Evolutionary conservation across 2,888 invertebrate genomes (phyloP).

Genomic region (Phlogophora meticulosa): DNA sequence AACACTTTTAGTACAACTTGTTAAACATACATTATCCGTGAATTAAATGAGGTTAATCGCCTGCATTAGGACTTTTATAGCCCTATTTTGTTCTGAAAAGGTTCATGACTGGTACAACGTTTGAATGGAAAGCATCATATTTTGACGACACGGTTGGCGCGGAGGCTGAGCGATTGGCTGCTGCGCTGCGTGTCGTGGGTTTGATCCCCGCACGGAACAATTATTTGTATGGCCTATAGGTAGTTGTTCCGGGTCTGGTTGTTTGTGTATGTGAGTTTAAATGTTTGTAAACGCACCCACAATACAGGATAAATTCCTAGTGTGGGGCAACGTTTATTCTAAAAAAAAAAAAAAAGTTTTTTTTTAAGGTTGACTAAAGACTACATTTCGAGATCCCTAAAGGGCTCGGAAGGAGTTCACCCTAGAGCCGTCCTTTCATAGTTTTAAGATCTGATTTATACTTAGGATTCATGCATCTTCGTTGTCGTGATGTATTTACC

Average conservation of each 20-base stretch:
- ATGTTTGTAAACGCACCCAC: too few relatives aligned
- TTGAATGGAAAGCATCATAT: background rate
- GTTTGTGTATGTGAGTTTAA: too few relatives aligned
- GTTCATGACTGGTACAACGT: conserved; percentile 21
- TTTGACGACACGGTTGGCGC: too few relatives aligned
- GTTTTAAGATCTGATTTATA: background rate
- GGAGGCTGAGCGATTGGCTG: too few relatives aligned
- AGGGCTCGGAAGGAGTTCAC: background rate
- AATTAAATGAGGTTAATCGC: background rate
- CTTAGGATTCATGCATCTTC: background rate
- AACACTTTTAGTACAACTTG: background rate
- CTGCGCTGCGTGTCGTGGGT: too few relatives aligned
- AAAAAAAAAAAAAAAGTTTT: too few relatives aligned
- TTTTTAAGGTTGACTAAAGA: too few relatives aligned
- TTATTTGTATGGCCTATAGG: too few relatives aligned
- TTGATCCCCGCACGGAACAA: too few relatives aligned
- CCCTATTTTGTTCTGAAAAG: background rate
- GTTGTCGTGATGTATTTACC: conserved; percentile 82
- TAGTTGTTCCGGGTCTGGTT: too few relatives aligned
- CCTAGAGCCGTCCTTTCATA: background rate
- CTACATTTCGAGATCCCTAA: background rate
- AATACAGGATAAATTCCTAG: too few relatives aligned
- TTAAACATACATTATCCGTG: conserved; percentile 15
- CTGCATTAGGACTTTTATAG: background rate
- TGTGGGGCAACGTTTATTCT: too few relatives aligned